Base-by-base conservation (phyloP, 2,888 invertebrate genomes). In the Cephus pulcher region DNA sequence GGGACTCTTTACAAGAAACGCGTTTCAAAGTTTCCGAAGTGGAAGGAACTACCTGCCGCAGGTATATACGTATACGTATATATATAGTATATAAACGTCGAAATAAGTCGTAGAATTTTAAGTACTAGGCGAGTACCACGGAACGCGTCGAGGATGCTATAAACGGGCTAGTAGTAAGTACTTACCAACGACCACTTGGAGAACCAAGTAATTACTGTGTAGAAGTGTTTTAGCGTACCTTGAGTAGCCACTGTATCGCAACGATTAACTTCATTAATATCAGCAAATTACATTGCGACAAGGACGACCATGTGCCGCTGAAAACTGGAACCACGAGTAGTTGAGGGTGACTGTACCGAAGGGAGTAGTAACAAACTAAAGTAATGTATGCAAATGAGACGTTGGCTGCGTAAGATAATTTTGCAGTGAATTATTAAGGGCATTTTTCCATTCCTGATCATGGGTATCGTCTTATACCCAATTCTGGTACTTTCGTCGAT, bases 111-210 rank as follows among this genome's bases (percentile, higher is more conserved):
- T 75, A 77, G 76, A 74, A 80, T 79, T 74, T 75, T 76, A 69
- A 78, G 69, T 37, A 74, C 75, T 77, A 80, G 80, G 76, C 77
- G 75, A 78, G 76, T 78, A 80, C 79, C 81, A 76, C 75, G 81
- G 70, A 76, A 80, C 79, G 76, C 76, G 40, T 76, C 68, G 77
- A 79, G 77, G 75, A 77, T 73, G 78, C 74, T 78, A 74, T 79
- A 78, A 79, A 82, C 78, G 23, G 56, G 23, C 56, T 9, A 56
- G 56, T 56, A 56, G 56, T 56, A 56, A 56, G 56, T 56, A 56
- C 56, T 56, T 56, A 56, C 56, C 56, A 56, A 56, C 56, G 56
- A 56, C 23, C 56, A 56, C 56, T 56, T 56, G 56, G 56, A 56
- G 56, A 56, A 56, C 23, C 56, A 23, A 56, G 56, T 56, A 56